These are phyloP conservation scores for Callaeas wilsoni DNA, from an alignment of 2,113 vertebrate species.

Conservation along the genomic window DNA sequence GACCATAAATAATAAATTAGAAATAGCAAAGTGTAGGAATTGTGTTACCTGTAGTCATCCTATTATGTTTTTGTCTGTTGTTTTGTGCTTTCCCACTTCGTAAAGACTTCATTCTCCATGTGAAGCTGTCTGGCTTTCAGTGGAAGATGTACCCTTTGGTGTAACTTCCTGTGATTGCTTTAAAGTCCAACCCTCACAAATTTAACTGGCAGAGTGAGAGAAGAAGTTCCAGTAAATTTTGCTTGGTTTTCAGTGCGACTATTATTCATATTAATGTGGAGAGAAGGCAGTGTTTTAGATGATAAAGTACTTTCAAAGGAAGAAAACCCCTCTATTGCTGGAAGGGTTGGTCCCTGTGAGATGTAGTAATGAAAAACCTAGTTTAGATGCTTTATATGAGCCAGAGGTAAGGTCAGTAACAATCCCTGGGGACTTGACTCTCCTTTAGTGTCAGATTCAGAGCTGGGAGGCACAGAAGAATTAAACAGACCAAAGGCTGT, in stretches of 20 bases:
- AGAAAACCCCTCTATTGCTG: neutral
- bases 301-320: neutral
- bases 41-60: neutral
- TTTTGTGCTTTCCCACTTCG: neutral
- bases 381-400: neutral
- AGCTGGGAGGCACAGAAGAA: neutral
- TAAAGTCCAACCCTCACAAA: neutral
- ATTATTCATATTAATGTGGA: neutral
- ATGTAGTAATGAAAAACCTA: neutral
- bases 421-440: neutral
- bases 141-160: neutral
- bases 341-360: rapidly evolving
- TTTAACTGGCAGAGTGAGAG: neutral
- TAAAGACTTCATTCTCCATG: neutral
- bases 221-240: neutral
- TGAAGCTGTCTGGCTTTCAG: neutral
- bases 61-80: neutral
- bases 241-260: neutral
- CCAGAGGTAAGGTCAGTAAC: neutral
- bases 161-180: neutral
- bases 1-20: neutral
- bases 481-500: neutral
- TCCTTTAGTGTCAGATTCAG: neutral
- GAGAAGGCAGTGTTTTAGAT: neutral
- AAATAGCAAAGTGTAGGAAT: neutral